Conservation (phyloP, 2,888 invertebrate genomes). For the Blastobasis adustella region DNA sequence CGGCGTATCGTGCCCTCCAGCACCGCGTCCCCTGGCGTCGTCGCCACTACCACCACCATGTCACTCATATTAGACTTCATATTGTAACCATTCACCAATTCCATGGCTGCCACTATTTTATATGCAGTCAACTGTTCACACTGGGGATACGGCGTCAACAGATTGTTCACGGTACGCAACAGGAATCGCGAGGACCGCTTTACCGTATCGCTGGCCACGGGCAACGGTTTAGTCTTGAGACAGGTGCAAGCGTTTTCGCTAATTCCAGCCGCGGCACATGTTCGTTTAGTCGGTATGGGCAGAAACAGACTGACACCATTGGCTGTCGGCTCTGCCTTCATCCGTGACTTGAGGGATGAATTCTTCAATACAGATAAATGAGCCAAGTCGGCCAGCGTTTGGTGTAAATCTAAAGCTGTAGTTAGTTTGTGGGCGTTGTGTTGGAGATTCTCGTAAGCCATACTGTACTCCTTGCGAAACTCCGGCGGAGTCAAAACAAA, state of each 20-base stretch:
- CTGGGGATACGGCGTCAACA: constrained; percentile 74
- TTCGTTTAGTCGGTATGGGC: constrained; percentile 78
- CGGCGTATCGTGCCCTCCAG: constrained; percentile 85
- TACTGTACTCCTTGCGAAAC: constrained; percentile 76
- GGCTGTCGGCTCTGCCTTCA: background rate
- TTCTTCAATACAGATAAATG: constrained; percentile 44
- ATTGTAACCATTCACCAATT: constrained; percentile 75
- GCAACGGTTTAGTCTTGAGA: constrained; percentile 70
- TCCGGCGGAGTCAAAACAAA: constrained; percentile 80
- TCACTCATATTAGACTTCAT: constrained; percentile 68
- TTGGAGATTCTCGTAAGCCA: constrained; percentile 76
- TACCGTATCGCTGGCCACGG: constrained; percentile 67
- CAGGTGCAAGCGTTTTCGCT: constrained; percentile 88
- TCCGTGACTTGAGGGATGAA: constrained; percentile 28
- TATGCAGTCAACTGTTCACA: constrained; percentile 78
- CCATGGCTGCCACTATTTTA: constrained; percentile 64
- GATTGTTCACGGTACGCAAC: constrained; percentile 78
- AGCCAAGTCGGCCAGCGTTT: constrained; percentile 81
- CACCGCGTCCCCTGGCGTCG: constrained; percentile 79
- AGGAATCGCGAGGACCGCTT: constrained; percentile 75
- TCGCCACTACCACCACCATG: constrained; percentile 77
- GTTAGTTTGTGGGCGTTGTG: constrained; percentile 79
- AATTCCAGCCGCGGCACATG: constrained; percentile 83
- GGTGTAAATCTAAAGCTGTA: constrained; percentile 85
- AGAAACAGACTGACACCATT: constrained; percentile 82